These are phyloP conservation scores for Calcarius ornatus DNA, from an alignment of 2,113 vertebrate species.

Conservation along the genomic window DNA sequence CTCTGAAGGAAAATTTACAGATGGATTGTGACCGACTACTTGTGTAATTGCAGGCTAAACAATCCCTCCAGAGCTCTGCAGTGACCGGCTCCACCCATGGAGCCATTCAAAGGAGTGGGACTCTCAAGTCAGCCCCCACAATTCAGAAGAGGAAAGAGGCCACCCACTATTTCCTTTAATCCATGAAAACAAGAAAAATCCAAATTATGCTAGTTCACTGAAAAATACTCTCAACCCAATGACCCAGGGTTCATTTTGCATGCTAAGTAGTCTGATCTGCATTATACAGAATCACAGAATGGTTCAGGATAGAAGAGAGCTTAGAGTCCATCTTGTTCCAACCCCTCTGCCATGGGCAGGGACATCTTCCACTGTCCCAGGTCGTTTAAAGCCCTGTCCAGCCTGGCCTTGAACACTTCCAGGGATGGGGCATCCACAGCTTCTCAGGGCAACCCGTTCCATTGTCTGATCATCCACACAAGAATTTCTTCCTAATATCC, in stretches of 20 bases:
- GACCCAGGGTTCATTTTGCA: background rate
- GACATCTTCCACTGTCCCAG: background rate
- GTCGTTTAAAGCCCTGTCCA: background rate
- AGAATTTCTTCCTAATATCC: background rate
- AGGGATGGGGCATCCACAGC: background rate
- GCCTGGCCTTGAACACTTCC: background rate
- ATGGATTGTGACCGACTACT: background rate
- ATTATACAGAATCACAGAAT: background rate
- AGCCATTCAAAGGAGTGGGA: background rate
- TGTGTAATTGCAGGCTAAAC: background rate
- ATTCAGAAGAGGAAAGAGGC: background rate
- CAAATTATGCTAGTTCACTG: background rate
- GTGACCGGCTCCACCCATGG: background rate
- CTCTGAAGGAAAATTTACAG: background rate
- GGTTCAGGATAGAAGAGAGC: background rate
- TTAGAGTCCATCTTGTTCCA: background rate
- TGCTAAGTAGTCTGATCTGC: background rate
- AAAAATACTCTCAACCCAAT: background rate
- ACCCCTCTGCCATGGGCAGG: background rate
- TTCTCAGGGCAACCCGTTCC: background rate
- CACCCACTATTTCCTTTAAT: background rate
- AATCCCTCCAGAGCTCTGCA: background rate
- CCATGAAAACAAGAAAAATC: background rate
- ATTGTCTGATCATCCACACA: background rate
- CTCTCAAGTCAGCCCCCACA: background rate